phyloP scores from a whole-genome alignment of 2,113 vertebrate genomes.

The Deroptyus accipitrinus region DNA sequence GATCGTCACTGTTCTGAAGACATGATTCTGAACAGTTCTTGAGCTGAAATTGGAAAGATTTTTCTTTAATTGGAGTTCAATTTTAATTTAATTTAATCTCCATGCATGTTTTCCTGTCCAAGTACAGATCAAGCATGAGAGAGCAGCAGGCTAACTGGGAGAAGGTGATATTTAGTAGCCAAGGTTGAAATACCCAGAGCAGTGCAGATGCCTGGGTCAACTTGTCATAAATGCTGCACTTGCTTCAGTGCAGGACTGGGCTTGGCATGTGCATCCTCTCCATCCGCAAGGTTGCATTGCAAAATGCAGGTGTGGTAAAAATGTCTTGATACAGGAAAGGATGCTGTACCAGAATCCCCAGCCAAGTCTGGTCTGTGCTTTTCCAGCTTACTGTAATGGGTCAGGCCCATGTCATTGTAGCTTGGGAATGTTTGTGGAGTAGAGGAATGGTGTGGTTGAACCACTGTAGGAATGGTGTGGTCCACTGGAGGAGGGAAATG shows the following conservation, averaged over 20 bases:
- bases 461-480: not conserved
- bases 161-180: not conserved
- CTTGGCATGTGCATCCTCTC: not conserved
- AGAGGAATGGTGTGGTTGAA: not conserved
- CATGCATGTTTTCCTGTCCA: not conserved
- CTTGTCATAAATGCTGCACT: not conserved
- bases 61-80: not conserved
- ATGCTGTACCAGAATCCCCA: not conserved
- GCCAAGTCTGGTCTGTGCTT: not conserved
- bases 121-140: not conserved
- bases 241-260: not conserved
- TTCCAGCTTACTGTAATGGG: not conserved
- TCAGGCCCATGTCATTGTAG: rapidly evolving
- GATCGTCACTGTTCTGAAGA: not conserved
- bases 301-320: not conserved
- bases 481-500: not conserved
- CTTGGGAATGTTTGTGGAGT: not conserved
- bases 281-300: rapidly evolving
- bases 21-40: not conserved
- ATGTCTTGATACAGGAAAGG: not conserved
- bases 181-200: not conserved
- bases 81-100: not conserved
- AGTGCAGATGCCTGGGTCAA: not conserved
- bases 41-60: not conserved
- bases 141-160: not conserved